These are phyloP conservation scores for Chionodraco myersi DNA, from an alignment of 2,113 vertebrate species.

Conservation along the genomic window DNA sequence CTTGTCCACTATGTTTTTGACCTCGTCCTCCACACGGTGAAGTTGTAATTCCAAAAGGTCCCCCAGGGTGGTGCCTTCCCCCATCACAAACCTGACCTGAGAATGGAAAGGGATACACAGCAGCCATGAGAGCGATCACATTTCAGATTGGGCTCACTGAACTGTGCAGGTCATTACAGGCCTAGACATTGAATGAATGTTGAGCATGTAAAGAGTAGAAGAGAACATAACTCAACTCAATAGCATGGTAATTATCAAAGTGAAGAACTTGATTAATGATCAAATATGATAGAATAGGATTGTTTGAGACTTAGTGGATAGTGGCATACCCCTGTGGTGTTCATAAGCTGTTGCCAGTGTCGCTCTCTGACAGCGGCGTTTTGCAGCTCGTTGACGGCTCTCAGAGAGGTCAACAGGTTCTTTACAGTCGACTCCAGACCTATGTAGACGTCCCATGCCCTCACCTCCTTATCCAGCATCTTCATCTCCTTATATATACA, in stretches of 20 bases:
- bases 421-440: constrained; percentile 81
- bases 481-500: constrained; percentile 79
- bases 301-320: background rate
- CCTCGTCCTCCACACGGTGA: constrained; percentile 85
- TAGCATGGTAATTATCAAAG: background rate
- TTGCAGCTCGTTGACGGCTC: constrained; percentile 85
- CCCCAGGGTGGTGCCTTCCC: constrained; percentile 76
- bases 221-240: background rate
- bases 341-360: constrained; percentile 85
- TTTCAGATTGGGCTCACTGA: constrained; percentile 56
- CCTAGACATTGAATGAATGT: background rate
- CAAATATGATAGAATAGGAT: constrained; percentile 13
- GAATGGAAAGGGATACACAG: constrained; percentile 27
- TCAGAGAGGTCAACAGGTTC: constrained; percentile 81
- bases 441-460: constrained; percentile 76
- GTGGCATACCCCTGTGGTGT: constrained; percentile 76
- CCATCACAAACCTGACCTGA: constrained; percentile 83
- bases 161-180: constrained; percentile 36
- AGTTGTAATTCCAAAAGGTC: constrained; percentile 83
- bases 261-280: background rate
- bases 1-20: constrained; percentile 86
- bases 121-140: constrained; percentile 22
- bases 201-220: constrained; percentile 1
- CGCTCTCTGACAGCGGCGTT: constrained; percentile 77
- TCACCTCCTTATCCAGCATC: constrained; percentile 84